A percentile compares a stretch with the other conserved stretches of the same genome.
These are phyloP conservation scores for Zaprionus lachaisei DNA, from an alignment of 1,140 invertebrate genomes.

Conservation along the genomic window DNA sequence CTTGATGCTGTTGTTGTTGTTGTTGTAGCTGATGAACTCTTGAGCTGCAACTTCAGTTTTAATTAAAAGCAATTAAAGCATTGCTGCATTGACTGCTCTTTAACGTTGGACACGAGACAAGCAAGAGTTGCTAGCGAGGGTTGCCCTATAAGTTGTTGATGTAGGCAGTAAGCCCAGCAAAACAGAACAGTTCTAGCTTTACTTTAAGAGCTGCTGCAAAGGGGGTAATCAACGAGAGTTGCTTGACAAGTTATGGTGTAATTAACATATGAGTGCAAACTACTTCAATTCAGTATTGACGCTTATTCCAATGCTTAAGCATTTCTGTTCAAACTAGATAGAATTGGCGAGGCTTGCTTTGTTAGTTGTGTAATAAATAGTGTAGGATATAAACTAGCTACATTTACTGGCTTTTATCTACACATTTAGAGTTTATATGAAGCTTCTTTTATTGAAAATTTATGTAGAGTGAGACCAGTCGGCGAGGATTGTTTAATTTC, in stretches of 20 bases:
- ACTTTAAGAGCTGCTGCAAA: neutral
- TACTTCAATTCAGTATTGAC: neutral
- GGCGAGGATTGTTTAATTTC: too few species aligned
- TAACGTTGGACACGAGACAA: slow-evolving; percentile 29
- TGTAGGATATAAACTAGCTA: too few species aligned
- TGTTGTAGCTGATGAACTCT: slow-evolving; percentile 19
- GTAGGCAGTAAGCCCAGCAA: fast-evolving
- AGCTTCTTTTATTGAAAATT: too few species aligned
- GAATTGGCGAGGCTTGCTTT: neutral
- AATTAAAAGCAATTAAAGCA: slow-evolving; percentile 66
- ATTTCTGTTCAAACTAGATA: neutral
- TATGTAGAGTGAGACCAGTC: too few species aligned
- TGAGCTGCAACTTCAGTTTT: slow-evolving; percentile 45
- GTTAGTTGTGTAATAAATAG: too few species aligned
- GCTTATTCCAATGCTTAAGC: neutral
- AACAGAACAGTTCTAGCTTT: too few species aligned
- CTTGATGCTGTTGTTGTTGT: neutral
- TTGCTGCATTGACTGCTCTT: slow-evolving; percentile 27
- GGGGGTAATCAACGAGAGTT: neutral
- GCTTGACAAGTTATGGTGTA: neutral
- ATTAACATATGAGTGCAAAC: too few species aligned
- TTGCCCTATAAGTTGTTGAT: neutral
- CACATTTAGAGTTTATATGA: too few species aligned
- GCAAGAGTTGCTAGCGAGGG: slow-evolving; percentile 1
- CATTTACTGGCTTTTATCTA: too few species aligned